Conservation (phyloP, 2,888 invertebrate genomes). For the Drosophila paramelanica region DNA sequence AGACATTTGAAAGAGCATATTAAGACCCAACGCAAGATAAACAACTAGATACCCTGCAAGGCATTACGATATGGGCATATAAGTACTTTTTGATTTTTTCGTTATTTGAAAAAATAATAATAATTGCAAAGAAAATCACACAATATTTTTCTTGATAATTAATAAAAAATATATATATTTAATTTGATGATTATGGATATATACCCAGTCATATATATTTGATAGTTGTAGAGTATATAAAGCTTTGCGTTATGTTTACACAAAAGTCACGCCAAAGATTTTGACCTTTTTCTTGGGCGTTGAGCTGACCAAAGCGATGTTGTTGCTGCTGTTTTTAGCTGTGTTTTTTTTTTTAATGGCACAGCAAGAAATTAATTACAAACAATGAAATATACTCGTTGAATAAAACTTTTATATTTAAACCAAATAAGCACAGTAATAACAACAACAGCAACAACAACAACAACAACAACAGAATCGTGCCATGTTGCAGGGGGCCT, state of each 20-base stretch:
- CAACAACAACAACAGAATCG: slow-evolving; percentile 11
- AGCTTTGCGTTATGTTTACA: slow-evolving; percentile 63
- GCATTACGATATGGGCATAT: not conserved
- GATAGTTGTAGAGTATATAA: slow-evolving; percentile 20
- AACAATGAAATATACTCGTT: slow-evolving; percentile 53
- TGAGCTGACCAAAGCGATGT: slow-evolving; percentile 51
- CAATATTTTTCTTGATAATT: too few relatives aligned
- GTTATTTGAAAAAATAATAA: too few relatives aligned
- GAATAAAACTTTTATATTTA: slow-evolving; percentile 34
- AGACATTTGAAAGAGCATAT: slow-evolving; percentile 26
- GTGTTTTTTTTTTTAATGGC: slow-evolving; percentile 40
- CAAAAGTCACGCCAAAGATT: slow-evolving; percentile 62
- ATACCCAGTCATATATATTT: not conserved
- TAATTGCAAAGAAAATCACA: too few relatives aligned
- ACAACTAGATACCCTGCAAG: slow-evolving; percentile 22
- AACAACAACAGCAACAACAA: slow-evolving; percentile 41
- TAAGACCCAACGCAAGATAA: slow-evolving; percentile 13
- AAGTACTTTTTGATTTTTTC: too few relatives aligned
- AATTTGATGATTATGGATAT: too few relatives aligned
- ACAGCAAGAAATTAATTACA: slow-evolving; percentile 68
- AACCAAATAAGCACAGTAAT: slow-evolving; percentile 30
- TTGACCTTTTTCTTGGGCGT: slow-evolving; percentile 67
- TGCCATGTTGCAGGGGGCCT: slow-evolving; percentile 36
- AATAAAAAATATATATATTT: too few relatives aligned
- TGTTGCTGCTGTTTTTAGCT: slow-evolving; percentile 28